A percentile compares a stretch with the other conserved stretches of the same genome.
Conservation (phyloP, 2,113 vertebrate genomes). For the Colossoma macropomum region DNA sequence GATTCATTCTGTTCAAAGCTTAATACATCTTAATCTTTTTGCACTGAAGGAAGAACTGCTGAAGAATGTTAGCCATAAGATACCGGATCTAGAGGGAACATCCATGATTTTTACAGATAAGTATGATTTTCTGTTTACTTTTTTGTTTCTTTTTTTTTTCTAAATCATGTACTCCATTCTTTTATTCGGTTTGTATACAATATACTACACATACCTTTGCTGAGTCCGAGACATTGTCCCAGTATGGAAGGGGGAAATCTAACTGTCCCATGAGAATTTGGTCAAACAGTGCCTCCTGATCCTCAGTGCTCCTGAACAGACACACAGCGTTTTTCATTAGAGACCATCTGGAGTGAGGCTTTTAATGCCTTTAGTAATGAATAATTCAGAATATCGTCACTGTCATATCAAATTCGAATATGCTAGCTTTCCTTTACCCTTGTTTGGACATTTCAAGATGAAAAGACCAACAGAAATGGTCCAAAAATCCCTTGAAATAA, state of each 20-base stretch:
- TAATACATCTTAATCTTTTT: too few species aligned
- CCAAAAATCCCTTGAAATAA: too few species aligned
- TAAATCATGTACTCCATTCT: too few species aligned
- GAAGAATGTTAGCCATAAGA: too few species aligned
- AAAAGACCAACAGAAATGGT: too few species aligned
- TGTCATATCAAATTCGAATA: too few species aligned
- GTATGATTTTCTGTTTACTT: too few species aligned
- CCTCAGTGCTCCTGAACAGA: conserved; percentile 82
- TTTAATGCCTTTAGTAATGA: background rate
- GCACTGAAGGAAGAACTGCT: too few species aligned
- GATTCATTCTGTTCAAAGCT: background rate
- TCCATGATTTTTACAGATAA: background rate
- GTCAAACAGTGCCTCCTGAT: conserved; percentile 93
- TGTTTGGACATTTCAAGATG: too few species aligned
- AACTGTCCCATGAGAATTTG: conserved; percentile 92
- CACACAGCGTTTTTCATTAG: background rate
- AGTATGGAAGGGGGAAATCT: conserved; percentile 92
- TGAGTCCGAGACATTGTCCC: conserved; percentile 92
- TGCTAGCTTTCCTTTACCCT: too few species aligned
- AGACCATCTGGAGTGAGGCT: background rate
- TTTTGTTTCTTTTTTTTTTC: too few species aligned
- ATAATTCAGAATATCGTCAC: background rate
- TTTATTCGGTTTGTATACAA: background rate
- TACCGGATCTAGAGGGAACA: too few species aligned
- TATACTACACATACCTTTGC: conserved; percentile 83